Base-by-base conservation (phyloP, 2,888 invertebrate genomes). In the Phengaris arion region DNA sequence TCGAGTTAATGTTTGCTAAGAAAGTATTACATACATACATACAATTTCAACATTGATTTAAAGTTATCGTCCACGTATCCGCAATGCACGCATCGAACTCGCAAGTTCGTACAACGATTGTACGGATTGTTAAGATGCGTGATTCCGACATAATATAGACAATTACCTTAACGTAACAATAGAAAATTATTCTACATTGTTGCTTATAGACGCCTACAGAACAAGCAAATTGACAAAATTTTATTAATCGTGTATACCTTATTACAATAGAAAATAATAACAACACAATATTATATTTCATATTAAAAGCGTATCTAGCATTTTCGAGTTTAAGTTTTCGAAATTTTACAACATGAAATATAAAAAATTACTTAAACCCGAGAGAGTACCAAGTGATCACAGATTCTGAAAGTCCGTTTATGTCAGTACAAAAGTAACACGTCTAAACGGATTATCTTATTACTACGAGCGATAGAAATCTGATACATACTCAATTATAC, bases 311-410 rank as follows among this genome's bases (percentile, higher is more conserved):
- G 84, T 86, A 83, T 82, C 83, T 86, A 87, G 84, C 83, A 85
- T 87, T 88, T 87, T 87, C 80, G 83, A 85, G 81, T 83, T 82
- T 83, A 83, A 82, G 79, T 83, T 86, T 85, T 84, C 83, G 85
- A 85, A 80, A 81, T 81, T 83, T 84, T 83, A 84, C 79, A 85
- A 86, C 86, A 88, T 86, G 84, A 87, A 86, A 84, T 89, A 88
- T 87, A 86, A 89, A 89, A 90, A 89, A 89, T 84, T 87, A 89
- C 90, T 91, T 92, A 90, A 91, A 86, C 89, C 86, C 87, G 86
- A 93, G 92, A 93, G 93, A 93, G 93, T 93, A 93, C 93, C 90
- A 92, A 88, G 90, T 92, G 90, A 93, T 93, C 93, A 93, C 93
- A 93, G 93, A 93, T 93, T 92, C 85, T 87, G 90, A 92, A 87